A percentile compares a stretch with the other conserved stretches of the same genome.
phyloP scores from a whole-genome alignment of 2,113 vertebrate species.

The Takifugu flavidus region DNA sequence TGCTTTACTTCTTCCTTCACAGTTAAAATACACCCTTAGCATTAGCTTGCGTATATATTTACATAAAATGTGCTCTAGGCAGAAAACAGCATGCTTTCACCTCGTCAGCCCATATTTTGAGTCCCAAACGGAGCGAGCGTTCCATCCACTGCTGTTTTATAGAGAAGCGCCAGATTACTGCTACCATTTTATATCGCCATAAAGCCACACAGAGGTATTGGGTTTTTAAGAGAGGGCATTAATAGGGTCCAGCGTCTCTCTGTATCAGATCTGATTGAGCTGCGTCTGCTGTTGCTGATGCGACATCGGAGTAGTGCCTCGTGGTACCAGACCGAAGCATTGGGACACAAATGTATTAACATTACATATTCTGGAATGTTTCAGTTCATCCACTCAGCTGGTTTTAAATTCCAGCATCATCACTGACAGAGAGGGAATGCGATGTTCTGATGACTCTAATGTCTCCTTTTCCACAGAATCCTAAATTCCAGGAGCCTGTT shows the following conservation, averaged over 20 bases:
- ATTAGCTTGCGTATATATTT: constrained; percentile 3
- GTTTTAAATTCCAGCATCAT: too few relatives aligned
- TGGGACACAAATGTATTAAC: too few relatives aligned
- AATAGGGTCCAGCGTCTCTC: constrained; percentile 60
- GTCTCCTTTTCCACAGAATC: constrained; percentile 79
- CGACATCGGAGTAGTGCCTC: constrained; percentile 38
- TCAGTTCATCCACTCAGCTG: too few relatives aligned
- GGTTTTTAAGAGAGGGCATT: constrained; percentile 63
- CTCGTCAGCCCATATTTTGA: constrained; percentile 8
- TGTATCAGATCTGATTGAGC: constrained; percentile 54
- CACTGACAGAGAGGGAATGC: too few relatives aligned
- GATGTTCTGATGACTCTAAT: neutral
- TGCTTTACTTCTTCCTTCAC: neutral
- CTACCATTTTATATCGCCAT: constrained; percentile 59
- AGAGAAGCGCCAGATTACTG: constrained; percentile 54
- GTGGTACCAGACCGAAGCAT: constrained; percentile 6
- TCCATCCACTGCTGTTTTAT: constrained; percentile 56
- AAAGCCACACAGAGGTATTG: constrained; percentile 59
- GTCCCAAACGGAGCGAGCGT: constrained; percentile 23
- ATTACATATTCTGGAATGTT: too few relatives aligned
- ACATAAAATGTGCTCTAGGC: constrained; percentile 1
- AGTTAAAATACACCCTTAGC: neutral
- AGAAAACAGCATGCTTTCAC: constrained; percentile 15
- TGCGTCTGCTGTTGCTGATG: constrained; percentile 35
- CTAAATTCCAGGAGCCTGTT: constrained; percentile 98